Conservation (phyloP, 1,140 invertebrate species). For the Drosophila fuyamai region DNA sequence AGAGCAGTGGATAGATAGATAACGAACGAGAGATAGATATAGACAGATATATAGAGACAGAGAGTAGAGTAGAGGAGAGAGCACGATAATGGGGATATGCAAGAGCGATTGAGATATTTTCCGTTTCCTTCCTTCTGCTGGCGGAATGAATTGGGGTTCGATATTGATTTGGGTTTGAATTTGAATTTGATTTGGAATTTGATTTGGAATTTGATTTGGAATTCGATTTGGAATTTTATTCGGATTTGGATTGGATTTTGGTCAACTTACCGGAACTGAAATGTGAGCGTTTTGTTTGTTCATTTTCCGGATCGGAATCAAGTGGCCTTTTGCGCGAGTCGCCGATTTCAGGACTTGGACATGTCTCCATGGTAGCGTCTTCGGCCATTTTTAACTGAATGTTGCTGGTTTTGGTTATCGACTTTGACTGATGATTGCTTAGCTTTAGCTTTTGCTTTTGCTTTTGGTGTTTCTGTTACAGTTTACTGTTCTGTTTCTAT, state of each 20-base stretch:
- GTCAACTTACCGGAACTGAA: constrained; percentile 91
- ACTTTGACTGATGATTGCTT: constrained; percentile 53
- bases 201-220: constrained; percentile 36
- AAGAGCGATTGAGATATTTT: constrained; percentile 71
- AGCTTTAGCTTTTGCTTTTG: constrained; percentile 36
- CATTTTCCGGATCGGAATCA: constrained; percentile 93
- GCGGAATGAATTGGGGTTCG: constrained; percentile 52
- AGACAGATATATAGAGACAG: constrained; percentile 33
- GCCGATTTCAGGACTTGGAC: constrained; percentile 90
- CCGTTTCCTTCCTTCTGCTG: constrained; percentile 33
- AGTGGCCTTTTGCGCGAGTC: constrained; percentile 93
- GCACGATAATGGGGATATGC: constrained; percentile 69
- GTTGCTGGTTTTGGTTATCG: constrained; percentile 72
- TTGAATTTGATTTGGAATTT: constrained; percentile 35
- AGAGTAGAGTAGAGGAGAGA: constrained; percentile 39
- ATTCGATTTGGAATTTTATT: constrained; percentile 36
- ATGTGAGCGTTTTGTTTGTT: constrained; percentile 93
- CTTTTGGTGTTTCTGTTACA: constrained; percentile 28
- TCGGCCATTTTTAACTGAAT: constrained; percentile 86
- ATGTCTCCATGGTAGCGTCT: constrained; percentile 91
- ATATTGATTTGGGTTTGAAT: constrained; percentile 42
- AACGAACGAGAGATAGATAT: constrained; percentile 34
- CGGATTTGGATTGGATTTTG: constrained; percentile 52
- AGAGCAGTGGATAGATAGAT: constrained; percentile 23
- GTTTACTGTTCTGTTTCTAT: constrained; percentile 20